Evolutionary conservation across 2,888 invertebrate species (phyloP), one percentile per base, ranked within the genome.

Genomic region (Pyrgus malvae): DNA sequence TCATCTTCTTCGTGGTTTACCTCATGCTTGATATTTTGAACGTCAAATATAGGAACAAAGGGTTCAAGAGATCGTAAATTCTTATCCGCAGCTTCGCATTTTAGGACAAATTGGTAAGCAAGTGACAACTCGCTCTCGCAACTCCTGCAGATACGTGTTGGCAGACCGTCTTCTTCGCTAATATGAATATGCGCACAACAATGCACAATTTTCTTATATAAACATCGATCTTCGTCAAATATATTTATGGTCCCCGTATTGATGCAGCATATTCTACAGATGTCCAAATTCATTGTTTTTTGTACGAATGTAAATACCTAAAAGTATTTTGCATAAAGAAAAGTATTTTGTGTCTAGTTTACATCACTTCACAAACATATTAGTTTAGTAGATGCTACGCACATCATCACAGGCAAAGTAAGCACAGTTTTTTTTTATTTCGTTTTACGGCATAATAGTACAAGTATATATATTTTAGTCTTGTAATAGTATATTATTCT

Each of bases 81-180:
- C 50, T 65, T 72, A 35, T 87, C 84, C 1, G 81, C 65, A 25
- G 72, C 68, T 64, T 83, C 79, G 51, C 85, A 85, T 65, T 76
- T 80, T 1, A 72, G 50, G 12, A 82, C 57, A 63, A 87, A 86
- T 41, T 65, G 63, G 55, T 80, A 85, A 35, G 78, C 73, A 1
- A 57, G 31, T 3, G 65, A 48, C 1, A 87, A 68, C 37, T 81
- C 73, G 12, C 57, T 56, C 14, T 76, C 70, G 59, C 87, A 87
- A 7, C 17, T 38, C 2, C 42, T 42, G 57, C 88, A 88, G 17
- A 87, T 71, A 48, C 61, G 40, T 0, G 67, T 33, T 0, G 87
- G 83, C 14, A 85, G 63, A 3, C 78, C 79, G 56, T 87, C 87
- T 3, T 68, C 70, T 55, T 76, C 66, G 23, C 59, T 44, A 14